phyloP scores from a whole-genome alignment of 2,888 invertebrate genomes.

The Choristoneura rosaceana region DNA sequence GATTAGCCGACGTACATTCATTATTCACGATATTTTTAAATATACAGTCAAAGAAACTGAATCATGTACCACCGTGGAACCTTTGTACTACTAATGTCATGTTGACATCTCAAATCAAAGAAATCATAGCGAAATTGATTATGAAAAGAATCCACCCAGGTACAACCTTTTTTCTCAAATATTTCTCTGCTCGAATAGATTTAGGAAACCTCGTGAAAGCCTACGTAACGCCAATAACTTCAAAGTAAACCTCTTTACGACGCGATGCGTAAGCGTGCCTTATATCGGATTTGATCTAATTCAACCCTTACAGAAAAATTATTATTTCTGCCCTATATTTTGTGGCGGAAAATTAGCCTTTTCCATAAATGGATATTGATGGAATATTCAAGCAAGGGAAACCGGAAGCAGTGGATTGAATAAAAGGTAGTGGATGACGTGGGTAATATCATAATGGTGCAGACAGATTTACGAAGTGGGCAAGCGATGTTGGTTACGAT shows the following conservation, averaged over 20 bases:
- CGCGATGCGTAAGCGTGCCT: conserved; percentile 8
- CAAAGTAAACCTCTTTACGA: conserved; percentile 7
- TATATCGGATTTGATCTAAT: conserved; percentile 10
- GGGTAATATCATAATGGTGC: conserved; percentile 16
- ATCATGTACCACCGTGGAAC: too few species aligned
- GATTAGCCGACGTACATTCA: too few species aligned
- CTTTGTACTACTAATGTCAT: too few species aligned
- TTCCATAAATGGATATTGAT: conserved; percentile 24
- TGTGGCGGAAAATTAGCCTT: conserved; percentile 14
- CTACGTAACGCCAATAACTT: conserved; percentile 13
- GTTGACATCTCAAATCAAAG: too few species aligned
- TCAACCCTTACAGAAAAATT: conserved; percentile 8
- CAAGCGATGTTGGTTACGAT: not conserved
- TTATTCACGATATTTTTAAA: too few species aligned
- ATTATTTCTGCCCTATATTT: conserved; percentile 16
- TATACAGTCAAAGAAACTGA: not conserved
- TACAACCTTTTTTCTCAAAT: not conserved
- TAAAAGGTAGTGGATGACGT: conserved; percentile 17
- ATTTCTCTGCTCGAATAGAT: not conserved
- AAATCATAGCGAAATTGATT: too few species aligned
- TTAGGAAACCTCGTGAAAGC: conserved; percentile 11
- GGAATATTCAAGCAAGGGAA: conserved; percentile 6
- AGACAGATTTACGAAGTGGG: not conserved
- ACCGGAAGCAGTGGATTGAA: conserved; percentile 15
- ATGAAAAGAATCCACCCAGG: too few species aligned